Evolutionary conservation across 2,888 invertebrate species (phyloP), one percentile per base, ranked within the genome.

Genomic region (Junonia oenone): DNA sequence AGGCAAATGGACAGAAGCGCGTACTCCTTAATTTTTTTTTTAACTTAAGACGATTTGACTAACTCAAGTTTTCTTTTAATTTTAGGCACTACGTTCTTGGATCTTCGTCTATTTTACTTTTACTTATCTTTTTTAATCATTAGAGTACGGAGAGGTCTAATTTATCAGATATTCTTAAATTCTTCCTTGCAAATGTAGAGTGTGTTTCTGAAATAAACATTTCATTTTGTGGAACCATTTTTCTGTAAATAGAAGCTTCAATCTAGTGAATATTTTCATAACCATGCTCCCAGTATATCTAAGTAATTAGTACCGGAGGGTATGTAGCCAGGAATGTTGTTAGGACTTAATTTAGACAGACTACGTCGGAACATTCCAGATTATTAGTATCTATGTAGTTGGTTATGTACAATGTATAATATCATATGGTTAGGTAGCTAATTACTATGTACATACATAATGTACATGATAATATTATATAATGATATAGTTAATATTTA

Each of bases 311-410:
- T 19, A 55, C 45, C 49, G 38, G 29, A 55, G 50, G 37, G 43
- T 37, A 51, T 55, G 45, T 38, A 19, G 19, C 45, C 14, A 50
- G 29, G 50, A 55, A 38, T 50, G 37, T 31, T 37, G 45, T 50
- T 35, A 46, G 45, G 31, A 46, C 55, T 55, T 45, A 29, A 55
- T 55, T 55, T 45, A 55, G 35, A 52, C 35, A 52, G 51, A 51
- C 45, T 35, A 52, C 38, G 45, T 9, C 45, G 13, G 31, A 38
- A 50, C 22, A 50, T 45, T 55, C 31, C 50, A 51, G 29, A 40
- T 45, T 43, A 51, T 38, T 35, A 43, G 15, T 55, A 40, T n/a
- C n/a, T 35, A 22, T 43, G 1, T n/a, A n/a, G n/a, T n/a, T 5
- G 8, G 5, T 19, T 11, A 8, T 35, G 45, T 49, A 35, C 2